These are phyloP conservation scores for Microtus richardsoni DNA, from an alignment of 2,113 vertebrate genomes.

Conservation along the genomic window DNA sequence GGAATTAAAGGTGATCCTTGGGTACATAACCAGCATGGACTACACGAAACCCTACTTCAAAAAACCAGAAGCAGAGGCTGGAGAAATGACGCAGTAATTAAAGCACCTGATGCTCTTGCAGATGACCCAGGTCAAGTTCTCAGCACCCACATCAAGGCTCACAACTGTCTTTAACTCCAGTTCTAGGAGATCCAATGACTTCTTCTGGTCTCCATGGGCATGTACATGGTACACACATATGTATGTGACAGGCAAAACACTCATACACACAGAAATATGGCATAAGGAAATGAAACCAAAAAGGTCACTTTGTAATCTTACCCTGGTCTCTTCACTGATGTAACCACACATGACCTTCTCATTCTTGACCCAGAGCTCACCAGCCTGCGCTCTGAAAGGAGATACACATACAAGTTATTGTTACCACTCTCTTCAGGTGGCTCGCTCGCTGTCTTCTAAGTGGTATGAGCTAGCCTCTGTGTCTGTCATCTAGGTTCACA, in stretches of 20 bases:
- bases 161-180: not conserved
- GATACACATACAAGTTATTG: conserved; percentile 41
- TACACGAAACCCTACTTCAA: not conserved
- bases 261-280: not conserved
- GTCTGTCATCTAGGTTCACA: not conserved
- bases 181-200: not conserved
- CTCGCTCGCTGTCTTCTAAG: not conserved
- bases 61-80: not conserved
- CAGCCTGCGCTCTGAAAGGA: conserved; percentile 94
- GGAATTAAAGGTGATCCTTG: not conserved
- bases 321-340: conserved; percentile 97
- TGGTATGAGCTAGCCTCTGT: not conserved
- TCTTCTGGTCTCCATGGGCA: not conserved
- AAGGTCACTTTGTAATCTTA: conserved; percentile 81
- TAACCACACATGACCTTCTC: conserved; percentile 99
- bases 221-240: not conserved
- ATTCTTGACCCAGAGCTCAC: conserved; percentile 98
- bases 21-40: not conserved
- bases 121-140: not conserved
- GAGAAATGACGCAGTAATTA: not conserved
- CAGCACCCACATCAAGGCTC: not conserved
- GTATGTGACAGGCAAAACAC: not conserved
- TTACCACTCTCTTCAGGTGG: not conserved
- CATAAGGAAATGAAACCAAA: not conserved
- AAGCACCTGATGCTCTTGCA: not conserved